Conservation (phyloP, 2,888 invertebrate species). For the Pseudeuparius sepicola region DNA sequence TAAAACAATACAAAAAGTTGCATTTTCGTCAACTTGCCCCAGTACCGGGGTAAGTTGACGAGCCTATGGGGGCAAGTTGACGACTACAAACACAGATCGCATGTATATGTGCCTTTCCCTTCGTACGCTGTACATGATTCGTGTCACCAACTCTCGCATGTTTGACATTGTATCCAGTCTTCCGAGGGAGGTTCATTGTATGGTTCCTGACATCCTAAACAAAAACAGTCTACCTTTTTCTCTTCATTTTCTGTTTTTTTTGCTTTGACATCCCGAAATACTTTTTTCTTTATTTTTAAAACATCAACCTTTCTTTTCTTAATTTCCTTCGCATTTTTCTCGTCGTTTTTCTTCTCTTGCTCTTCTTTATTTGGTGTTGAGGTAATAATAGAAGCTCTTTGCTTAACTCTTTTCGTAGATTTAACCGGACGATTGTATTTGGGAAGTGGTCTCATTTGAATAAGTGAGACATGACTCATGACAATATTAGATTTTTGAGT, state of each 20-base stretch:
- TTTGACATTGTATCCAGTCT: constrained; percentile 14
- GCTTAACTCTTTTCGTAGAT: constrained; percentile 5
- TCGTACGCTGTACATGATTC: constrained; percentile 15
- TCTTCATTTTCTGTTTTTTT: constrained; percentile 10
- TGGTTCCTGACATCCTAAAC: constrained; percentile 13
- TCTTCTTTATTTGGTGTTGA: constrained; percentile 10
- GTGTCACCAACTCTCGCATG: constrained; percentile 14
- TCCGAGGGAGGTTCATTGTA: constrained; percentile 16
- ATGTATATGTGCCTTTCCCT: constrained; percentile 6
- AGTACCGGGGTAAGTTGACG: constrained; percentile 8
- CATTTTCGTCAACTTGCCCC: constrained; percentile 7
- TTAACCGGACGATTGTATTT: constrained; percentile 7
- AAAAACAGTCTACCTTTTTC: constrained; percentile 10
- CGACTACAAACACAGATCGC: constrained; percentile 11
- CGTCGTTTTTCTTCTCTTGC: constrained; percentile 1
- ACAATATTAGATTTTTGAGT: constrained; percentile 1
- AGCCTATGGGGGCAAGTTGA: constrained; percentile 3
- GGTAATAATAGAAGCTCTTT: constrained; percentile 6
- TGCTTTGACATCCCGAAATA: constrained; percentile 12
- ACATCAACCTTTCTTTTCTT: no score
- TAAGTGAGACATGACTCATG: constrained; percentile 5
- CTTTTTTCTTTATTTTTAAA: no score
- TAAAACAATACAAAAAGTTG: neutral
- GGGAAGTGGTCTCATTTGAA: constrained; percentile 9
- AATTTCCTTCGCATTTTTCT: no score